Conservation (phyloP, 2,113 vertebrate species). For the Gnathonemus longibarbis region DNA sequence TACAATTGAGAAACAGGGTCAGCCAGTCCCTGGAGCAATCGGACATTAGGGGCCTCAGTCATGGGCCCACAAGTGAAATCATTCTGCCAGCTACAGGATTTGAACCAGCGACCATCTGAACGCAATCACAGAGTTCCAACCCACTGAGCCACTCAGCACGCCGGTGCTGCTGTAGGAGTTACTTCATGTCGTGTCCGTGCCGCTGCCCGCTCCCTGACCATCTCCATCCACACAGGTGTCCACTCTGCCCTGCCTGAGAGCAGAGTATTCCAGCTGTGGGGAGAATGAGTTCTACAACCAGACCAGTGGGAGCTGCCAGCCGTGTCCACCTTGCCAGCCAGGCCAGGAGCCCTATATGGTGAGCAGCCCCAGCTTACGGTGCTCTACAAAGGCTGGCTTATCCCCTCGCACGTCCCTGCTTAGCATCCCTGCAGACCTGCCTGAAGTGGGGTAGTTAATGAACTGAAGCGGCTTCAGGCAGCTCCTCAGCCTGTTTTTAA, state of each 20-base stretch:
- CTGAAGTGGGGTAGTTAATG: neutral
- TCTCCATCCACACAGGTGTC: constrained; percentile 62
- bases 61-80: neutral
- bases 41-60: neutral
- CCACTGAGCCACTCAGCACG: neutral
- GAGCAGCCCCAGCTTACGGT: constrained; percentile 36
- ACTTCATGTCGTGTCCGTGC: neutral
- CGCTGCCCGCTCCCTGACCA: neutral
- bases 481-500: neutral
- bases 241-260: constrained; percentile 66
- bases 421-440: neutral
- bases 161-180: neutral
- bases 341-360: constrained; percentile 94
- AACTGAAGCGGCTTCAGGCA: neutral
- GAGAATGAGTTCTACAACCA: constrained; percentile 96
- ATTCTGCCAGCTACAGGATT: neutral
- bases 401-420: neutral
- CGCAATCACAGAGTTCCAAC: neutral
- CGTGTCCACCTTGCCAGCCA: constrained; percentile 85
- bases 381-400: neutral
- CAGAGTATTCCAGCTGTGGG: constrained; percentile 84
- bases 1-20: neutral
- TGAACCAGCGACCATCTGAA: neutral
- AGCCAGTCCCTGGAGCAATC: neutral
- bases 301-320: constrained; percentile 82